A percentile compares a stretch with the other conserved stretches of the same genome.
Evolutionary conservation across 2,888 invertebrate species (phyloP).

Genomic region (Eudemis profundana): DNA sequence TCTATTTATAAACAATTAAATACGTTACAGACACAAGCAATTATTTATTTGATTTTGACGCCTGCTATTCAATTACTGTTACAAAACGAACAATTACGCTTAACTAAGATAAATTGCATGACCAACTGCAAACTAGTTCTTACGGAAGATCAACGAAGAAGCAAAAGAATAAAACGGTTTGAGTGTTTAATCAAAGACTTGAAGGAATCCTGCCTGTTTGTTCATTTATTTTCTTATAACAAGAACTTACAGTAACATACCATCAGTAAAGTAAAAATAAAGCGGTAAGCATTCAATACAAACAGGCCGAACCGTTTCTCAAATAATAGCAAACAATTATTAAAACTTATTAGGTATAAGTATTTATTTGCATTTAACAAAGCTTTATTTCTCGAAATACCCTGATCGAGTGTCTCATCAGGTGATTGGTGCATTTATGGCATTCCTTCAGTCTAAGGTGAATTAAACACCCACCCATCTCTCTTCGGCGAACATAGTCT

Average conservation of each 20-base stretch:
- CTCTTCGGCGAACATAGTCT: constrained; percentile 83
- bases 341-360: constrained; percentile 41
- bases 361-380: constrained; percentile 49
- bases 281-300: too few relatives aligned
- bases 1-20: constrained; percentile 39
- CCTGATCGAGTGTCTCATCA: constrained; percentile 40
- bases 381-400: constrained; percentile 32
- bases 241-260: too few relatives aligned
- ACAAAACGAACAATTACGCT: constrained; percentile 30
- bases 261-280: too few relatives aligned
- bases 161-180: constrained; percentile 66
- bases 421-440: constrained; percentile 59
- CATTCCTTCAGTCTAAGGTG: constrained; percentile 72
- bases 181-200: constrained; percentile 80
- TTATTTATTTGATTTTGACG: constrained; percentile 26
- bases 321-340: constrained; percentile 57
- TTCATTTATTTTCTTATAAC: not conserved
- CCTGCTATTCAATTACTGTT: constrained; percentile 34
- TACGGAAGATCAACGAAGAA: constrained; percentile 55
- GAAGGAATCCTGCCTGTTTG: constrained; percentile 69
- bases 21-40: constrained; percentile 44
- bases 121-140: constrained; percentile 46
- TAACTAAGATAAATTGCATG: constrained; percentile 40
- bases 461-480: constrained; percentile 84
- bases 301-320: constrained; percentile 53